Evolutionary conservation across 2,888 invertebrate species (phyloP), one percentile per base, ranked within the genome.

Genomic region (Galeruca laticollis): DNA sequence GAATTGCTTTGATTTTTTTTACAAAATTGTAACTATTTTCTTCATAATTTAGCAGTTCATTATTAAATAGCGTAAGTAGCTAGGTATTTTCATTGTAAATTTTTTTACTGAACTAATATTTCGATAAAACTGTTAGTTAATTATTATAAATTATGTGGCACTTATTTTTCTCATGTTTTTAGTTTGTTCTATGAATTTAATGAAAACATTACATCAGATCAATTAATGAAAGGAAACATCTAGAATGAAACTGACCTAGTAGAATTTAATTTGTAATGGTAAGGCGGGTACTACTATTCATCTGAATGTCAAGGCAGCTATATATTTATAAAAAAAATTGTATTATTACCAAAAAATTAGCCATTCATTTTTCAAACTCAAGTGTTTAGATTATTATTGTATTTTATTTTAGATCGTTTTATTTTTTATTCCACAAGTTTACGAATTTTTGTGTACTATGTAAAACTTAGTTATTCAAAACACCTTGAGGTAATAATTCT

Each of bases 241-340:
- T 60, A 43, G 31, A 60, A 43, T 47, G 47, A 51, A 43, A 61
- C 61, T 61, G 61, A 61, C 61, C 61, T 61, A 51, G 61, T 33
- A n/a, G 49, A 61, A 51, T 60, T 47, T 43, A 47, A 49, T 60
- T 61, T 61, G 33, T 31, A 20, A 61, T 51, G 47, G 60, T 10
- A 51, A 61, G 60, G 56, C 56, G 56, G 56, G 56, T 57, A 57
- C 56, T 57, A 57, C 56, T 20, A 60, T 31, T 31, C 26, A 60
- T 60, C 26, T 43, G 33, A 60, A 61, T 61, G 61, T 51, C 43
- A 61, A 61, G 61, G 51, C 49, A 33, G 35, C 33, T 33, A 51
- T 49, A n/a, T n/a, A 31, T 47, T 47, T 60, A 33, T 31, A 47
- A 47, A 60, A 20, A 15, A 47, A 5, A 0, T 1, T n/a, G 5